These are phyloP conservation scores for Dasyurus viverrinus DNA, from an alignment of 2,113 vertebrate species.

Conservation along the genomic window DNA sequence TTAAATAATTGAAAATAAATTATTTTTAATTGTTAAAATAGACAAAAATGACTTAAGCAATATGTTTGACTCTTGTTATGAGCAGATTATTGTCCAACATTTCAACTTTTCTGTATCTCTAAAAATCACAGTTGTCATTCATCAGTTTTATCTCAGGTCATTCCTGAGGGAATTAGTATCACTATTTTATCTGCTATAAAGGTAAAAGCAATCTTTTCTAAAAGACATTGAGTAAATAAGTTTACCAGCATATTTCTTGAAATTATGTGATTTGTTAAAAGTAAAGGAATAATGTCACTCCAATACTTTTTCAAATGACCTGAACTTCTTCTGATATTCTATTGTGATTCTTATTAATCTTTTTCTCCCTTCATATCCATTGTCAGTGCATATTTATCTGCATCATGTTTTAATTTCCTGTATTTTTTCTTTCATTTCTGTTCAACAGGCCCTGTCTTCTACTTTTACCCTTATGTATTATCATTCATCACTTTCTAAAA, in stretches of 20 bases:
- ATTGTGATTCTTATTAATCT: background rate
- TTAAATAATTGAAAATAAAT: background rate
- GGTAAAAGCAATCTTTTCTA: background rate
- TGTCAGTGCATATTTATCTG: background rate
- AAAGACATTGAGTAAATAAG: background rate
- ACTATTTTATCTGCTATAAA: background rate
- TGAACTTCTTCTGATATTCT: background rate
- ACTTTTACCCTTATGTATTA: background rate
- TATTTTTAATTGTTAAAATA: background rate
- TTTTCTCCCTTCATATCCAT: background rate
- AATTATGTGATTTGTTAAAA: background rate
- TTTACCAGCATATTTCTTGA: background rate
- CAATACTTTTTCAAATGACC: background rate
- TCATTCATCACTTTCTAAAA: background rate
- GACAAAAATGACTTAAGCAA: background rate
- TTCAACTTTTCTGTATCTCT: background rate
- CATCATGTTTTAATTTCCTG: background rate
- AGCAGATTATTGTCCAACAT: background rate
- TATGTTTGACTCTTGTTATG: background rate
- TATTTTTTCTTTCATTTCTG: constrained; percentile 6
- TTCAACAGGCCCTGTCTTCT: background rate
- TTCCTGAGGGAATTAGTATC: background rate
- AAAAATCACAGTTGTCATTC: background rate
- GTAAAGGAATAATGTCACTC: background rate
- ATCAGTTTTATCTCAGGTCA: background rate